Percentiles rank a stretch among this genome's conserved stretches.
These are phyloP conservation scores for Toxonevra muliebris DNA, from an alignment of 2,888 invertebrate species.

Conservation along the genomic window DNA sequence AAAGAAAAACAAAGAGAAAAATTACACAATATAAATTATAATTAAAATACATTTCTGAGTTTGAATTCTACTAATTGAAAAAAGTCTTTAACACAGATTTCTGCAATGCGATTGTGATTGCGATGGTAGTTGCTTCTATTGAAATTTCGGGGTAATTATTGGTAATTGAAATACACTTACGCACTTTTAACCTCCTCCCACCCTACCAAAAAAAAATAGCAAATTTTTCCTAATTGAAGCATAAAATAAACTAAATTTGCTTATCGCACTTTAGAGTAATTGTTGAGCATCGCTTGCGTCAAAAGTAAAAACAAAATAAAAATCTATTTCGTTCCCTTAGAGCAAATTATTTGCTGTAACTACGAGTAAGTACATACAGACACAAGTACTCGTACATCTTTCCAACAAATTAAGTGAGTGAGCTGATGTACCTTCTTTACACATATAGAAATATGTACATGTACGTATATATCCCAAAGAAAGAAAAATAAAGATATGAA, in stretches of 20 bases:
- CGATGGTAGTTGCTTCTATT: not conserved
- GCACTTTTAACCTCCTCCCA: not conserved
- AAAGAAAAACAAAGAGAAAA: not conserved
- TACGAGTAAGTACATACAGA: too few species aligned
- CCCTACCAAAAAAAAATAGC: not conserved
- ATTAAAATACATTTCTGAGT: conserved; percentile 1
- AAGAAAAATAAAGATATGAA: too few species aligned
- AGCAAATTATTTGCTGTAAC: too few species aligned
- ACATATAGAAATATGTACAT: not conserved
- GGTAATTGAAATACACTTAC: conserved; percentile 5
- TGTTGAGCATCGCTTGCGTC: too few species aligned
- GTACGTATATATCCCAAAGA: not conserved
- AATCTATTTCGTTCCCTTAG: too few species aligned
- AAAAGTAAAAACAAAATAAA: too few species aligned
- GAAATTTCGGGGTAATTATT: not conserved
- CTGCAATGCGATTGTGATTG: not conserved
- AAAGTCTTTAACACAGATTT: conserved; percentile 7
- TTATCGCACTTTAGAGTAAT: too few species aligned
- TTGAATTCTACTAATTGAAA: conserved; percentile 7
- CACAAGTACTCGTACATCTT: too few species aligned
- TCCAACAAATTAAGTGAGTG: not conserved
- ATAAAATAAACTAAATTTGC: too few species aligned
- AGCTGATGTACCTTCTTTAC: not conserved
- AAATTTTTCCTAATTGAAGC: too few species aligned
- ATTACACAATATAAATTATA: conserved; percentile 15